Conservation (phyloP, 2,888 invertebrate species). For the Cryptops parisi region DNA sequence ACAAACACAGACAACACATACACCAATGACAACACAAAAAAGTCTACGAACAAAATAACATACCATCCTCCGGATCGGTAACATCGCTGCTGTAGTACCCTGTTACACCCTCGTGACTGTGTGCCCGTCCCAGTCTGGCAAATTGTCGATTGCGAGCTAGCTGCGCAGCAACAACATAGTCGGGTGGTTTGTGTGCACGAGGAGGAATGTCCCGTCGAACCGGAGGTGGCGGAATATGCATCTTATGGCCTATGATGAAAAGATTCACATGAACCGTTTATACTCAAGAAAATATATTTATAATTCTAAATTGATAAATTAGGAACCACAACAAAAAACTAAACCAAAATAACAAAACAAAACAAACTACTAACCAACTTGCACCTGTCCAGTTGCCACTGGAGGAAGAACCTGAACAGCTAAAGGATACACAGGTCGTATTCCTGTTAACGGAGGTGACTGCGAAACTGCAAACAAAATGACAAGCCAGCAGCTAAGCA, state of each 20-base stretch:
- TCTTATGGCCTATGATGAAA: slow-evolving; percentile 3
- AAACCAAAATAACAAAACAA: not conserved
- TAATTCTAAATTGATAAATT: not conserved
- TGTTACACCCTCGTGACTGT: slow-evolving; percentile 73
- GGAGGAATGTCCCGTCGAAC: slow-evolving; percentile 20
- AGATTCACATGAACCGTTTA: too few relatives aligned
- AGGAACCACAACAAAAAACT: not conserved
- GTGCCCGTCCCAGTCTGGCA: slow-evolving; percentile 64
- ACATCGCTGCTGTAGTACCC: slow-evolving; percentile 46
- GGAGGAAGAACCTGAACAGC: slow-evolving; percentile 44
- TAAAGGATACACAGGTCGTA: slow-evolving; percentile 18
- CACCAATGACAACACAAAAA: too few relatives aligned
- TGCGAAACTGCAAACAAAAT: slow-evolving; percentile 17
- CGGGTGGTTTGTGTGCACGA: slow-evolving; percentile 51
- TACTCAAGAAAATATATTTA: not conserved
- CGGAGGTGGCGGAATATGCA: slow-evolving; percentile 21
- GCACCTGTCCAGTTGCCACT: slow-evolving; percentile 23
- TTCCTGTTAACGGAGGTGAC: slow-evolving; percentile 19
- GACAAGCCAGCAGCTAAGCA: not conserved
- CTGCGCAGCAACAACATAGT: slow-evolving; percentile 72
- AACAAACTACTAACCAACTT: slow-evolving; percentile 13
- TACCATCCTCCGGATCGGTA: slow-evolving; percentile 27
- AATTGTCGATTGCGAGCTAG: slow-evolving; percentile 51
- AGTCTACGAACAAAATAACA: too few relatives aligned
- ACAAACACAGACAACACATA: too few relatives aligned